Conservation (phyloP, 2,797 vertebrate species). For the Nannoperca obscura region DNA sequence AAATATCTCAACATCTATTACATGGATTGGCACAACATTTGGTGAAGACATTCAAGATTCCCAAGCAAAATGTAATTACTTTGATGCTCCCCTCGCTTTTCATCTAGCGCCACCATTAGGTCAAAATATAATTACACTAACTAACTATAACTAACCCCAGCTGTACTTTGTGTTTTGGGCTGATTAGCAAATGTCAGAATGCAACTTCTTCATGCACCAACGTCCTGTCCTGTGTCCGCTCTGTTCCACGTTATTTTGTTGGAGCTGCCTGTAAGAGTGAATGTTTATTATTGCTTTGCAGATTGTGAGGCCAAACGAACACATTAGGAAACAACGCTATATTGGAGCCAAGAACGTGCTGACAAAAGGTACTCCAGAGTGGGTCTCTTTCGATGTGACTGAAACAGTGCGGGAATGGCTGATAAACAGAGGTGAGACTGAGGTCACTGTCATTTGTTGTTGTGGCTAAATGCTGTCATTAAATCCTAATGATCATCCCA, state of each 20-base stretch:
- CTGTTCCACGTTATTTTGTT: background rate
- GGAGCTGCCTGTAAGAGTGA: background rate
- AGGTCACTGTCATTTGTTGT: background rate
- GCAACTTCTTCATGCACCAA: background rate
- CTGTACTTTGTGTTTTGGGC: background rate
- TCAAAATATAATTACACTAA: background rate
- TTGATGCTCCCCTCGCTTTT: background rate
- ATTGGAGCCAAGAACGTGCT: conserved; percentile 91
- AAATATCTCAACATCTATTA: no score
- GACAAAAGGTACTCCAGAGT: conserved; percentile 90
- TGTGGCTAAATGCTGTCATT: background rate
- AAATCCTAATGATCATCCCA: background rate
- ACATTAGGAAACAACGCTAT: conserved; percentile 93
- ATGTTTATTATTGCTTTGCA: conserved; percentile 57
- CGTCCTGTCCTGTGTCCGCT: background rate
- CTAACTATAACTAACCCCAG: no score
- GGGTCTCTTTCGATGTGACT: conserved; percentile 95
- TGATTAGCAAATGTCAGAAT: background rate
- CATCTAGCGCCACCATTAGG: background rate
- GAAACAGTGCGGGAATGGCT: conserved; percentile 94
- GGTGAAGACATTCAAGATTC: no score
- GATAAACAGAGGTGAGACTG: conserved; percentile 87
- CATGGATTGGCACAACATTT: no score
- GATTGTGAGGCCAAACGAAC: conserved; percentile 91
- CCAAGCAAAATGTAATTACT: no score